Conservation (phyloP, 2,113 vertebrate species). For the Stomatorhinus ivindoensis region DNA sequence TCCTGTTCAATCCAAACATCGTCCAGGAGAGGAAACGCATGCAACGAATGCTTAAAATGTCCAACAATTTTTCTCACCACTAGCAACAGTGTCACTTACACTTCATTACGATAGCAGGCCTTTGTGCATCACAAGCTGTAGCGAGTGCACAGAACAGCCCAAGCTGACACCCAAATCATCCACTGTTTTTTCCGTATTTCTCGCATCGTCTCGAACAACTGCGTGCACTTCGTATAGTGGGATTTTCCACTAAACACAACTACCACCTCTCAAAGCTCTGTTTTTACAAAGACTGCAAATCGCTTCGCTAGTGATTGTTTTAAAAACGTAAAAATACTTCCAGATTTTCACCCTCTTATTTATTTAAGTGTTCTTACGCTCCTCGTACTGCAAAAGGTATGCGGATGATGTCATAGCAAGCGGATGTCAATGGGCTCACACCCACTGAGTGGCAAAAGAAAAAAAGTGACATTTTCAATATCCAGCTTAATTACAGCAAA, state of each 20-base stretch:
- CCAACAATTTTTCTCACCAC: background rate
- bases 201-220: background rate
- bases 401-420: too few relatives aligned
- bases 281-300: too few relatives aligned
- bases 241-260: background rate
- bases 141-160: background rate
- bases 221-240: background rate
- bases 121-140: background rate
- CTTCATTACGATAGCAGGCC: too few relatives aligned
- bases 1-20: background rate
- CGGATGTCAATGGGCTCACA: too few relatives aligned
- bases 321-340: background rate
- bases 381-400: too few relatives aligned
- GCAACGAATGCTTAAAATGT: background rate
- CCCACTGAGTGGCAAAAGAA: too few relatives aligned
- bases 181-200: background rate
- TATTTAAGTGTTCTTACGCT: too few relatives aligned
- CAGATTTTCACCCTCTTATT: background rate
- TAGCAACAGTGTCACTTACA: background rate
- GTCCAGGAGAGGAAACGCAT: background rate
- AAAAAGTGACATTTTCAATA: too few relatives aligned
- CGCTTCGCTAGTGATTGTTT: background rate
- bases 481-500: too few relatives aligned
- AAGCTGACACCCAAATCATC: background rate
- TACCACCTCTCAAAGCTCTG: background rate